Evolutionary conservation across 2,797 vertebrate species (phyloP), one percentile per base, ranked within the genome.

Genomic region (Halcyon leucocephala): DNA sequence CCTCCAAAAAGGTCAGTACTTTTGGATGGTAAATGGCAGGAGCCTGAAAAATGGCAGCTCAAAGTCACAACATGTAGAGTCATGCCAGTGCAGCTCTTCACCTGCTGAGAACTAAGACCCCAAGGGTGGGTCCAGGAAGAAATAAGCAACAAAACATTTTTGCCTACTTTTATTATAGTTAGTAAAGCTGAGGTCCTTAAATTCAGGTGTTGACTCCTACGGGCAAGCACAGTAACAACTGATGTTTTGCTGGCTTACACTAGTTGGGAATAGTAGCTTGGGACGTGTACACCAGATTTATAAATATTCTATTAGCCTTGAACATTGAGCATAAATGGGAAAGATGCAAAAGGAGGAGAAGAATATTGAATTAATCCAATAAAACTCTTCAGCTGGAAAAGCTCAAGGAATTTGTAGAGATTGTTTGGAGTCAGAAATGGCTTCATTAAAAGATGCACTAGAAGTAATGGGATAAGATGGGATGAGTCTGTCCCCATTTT

Each of bases 311-410:
- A 20, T 39, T 89, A 72, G 41, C 61, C 37, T 64, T 64, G 28
- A 89, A 52, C 24, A 58, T 20, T 54, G n/a, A 82, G 31, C 22
- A 77, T 67, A 89, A 82, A 85, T n/a, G 25, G 35, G 46, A 86
- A 92, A 93, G 28, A 61, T 80, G 52, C 5, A 87, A 86, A 82
- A 91, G 37, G 21, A 86, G n/a, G 12, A 66, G 77, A 89, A 52
- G 14, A 13, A 54, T 90, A 69, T 61, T 81, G 86, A 93, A 74
- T 42, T 87, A 74, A 46, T 71, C 15, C 37, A 89, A 41, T 83
- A 89, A 94, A 95, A 90, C 29, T 10, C 28, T 73, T 41, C 57
- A 78, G 22, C 41, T 93, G 67, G 57, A 89, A 95, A 95, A 93
- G 60, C 20, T 24, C 44, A 81, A 85, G 91, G 52, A 89, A 95